Evolutionary conservation across 2,113 vertebrate genomes (phyloP), one percentile per base, ranked within the genome.

Genomic region (Triplophysa dalaica): DNA sequence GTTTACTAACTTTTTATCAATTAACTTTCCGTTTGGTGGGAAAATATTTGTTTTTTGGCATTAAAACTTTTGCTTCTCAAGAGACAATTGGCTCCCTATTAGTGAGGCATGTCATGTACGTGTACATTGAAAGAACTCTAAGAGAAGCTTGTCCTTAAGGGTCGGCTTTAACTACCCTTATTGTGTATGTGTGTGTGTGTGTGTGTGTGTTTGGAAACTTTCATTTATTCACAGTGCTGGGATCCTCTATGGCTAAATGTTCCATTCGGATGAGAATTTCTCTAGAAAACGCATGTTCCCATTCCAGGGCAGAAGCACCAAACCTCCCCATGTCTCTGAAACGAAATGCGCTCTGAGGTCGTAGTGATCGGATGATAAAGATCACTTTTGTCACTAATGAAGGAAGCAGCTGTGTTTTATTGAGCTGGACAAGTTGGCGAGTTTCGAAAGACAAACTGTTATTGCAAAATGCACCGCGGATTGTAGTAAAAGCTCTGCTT

Each of bases 211-310:
- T 77, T 82, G 85, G 85, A 89, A 86, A 80, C 77, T 72, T 82
- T 76, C 75, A 65, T 80, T 90, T 88, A 86, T 90, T 90, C 88
- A 89, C 82, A 79, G 11, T 56, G 41, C 72, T 84, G 87, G 88
- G 90, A 90, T 58, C 6, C 65, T 89, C 78, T 48, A 72, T 65
- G 84, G 81, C 89, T 56, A 75, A 52, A 60, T 56, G 80, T 68
- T 65, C 54, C 19, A 24, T 56, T 56, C n/a, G 8, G 54, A 58
- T n/a, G n/a, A 9, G 54, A 21, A n/a, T 58, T 58, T 21, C 6
- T 54, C 17, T 16, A 52, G 50, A 52, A 5, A 52, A 52, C 14
- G 19, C 54, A 58, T 43, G 58, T 87, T 88, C 80, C 78, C 77
- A 84, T 88, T 87, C 86, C 83, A 87, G 80, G 79, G 80, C 80